Evolutionary conservation across 2,888 invertebrate genomes (phyloP), one percentile per base, ranked within the genome.

Genomic region (Incurvaria masculella): DNA sequence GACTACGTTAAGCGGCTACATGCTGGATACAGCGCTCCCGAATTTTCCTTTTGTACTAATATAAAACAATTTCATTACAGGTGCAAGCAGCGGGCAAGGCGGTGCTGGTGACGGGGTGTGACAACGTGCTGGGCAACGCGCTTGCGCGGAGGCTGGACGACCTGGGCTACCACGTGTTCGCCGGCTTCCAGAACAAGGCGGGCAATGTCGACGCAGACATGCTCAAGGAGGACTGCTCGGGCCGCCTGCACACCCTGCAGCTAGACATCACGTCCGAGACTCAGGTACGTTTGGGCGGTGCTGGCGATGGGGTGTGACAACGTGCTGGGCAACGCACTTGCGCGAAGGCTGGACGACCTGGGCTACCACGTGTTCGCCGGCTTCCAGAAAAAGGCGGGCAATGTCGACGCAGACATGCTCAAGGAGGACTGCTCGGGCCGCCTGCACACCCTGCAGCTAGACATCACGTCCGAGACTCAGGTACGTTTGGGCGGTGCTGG

Each of bases 341-440:
- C 91, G n/a, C 83, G 88, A 56, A 84, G 86, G 58, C 76, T 93
- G 48, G 91, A 93, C 60, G 89, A 89, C 62, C 78, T 90, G 64
- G 93, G 94, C 26, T 91, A 92, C 66, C 89, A 91, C 42, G 89
- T 93, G n/a, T 92, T 93, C 63, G 94, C 94, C 46, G 92, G 90
- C 52, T 91, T 91, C 66, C 82, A 83, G 57, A 84, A 75, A 59
- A 81, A 84, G 59, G 80, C 81, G 1, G 86, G 85, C 8, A 85
- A 83, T 51, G 83, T 86, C 49, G 84, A 86, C 54, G 88, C 89
- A 4, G 84, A 86, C 54, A 86, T 87, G 69, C 74, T 91, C 42
- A 90, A 89, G 63, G 87, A 88, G 60, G 87, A 88, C 66, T 87
- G 88, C 56, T 90, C 91, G 1, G 90, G 88, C 26, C 80, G 88